These are phyloP conservation scores for Diadumene lineata DNA, from an alignment of 92 coral and sea anemone genomes.

Conservation along the genomic window DNA sequence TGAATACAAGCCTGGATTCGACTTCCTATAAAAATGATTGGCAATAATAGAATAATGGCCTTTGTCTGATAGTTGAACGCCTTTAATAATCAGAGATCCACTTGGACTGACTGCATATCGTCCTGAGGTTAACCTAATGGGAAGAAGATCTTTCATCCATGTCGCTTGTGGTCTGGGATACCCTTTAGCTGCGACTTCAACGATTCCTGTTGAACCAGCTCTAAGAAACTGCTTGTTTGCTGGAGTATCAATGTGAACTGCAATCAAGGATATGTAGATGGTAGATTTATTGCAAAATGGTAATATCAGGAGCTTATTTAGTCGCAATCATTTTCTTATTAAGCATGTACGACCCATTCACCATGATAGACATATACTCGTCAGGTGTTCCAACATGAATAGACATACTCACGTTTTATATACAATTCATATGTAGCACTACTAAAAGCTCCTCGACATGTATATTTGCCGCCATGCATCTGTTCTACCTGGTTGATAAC, in stretches of 20 bases:
- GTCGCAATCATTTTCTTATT: too few relatives aligned
- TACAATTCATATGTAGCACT: conserved; percentile 12
- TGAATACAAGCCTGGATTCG: conserved; percentile 26
- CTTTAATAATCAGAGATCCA: conserved; percentile 33
- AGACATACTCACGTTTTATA: conserved; percentile 21
- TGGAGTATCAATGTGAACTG: conserved; percentile 12
- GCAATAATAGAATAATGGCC: conserved; percentile 26
- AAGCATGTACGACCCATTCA: too few relatives aligned
- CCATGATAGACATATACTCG: too few relatives aligned
- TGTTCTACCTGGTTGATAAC: conserved; percentile 20
- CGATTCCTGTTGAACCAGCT: conserved; percentile 30
- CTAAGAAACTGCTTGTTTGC: conserved; percentile 9
- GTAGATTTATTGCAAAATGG: too few relatives aligned
- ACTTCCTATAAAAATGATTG: not conserved
- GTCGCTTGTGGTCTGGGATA: conserved; percentile 25
- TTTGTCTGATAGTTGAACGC: conserved; percentile 30
- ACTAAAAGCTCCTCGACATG: conserved; percentile 38
- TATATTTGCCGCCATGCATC: conserved; percentile 34
- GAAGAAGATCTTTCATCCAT: conserved; percentile 32
- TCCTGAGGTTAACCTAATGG: conserved; percentile 10
- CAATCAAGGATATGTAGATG: not conserved
- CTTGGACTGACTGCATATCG: conserved; percentile 20
- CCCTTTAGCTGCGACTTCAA: conserved; percentile 25
- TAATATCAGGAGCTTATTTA: too few relatives aligned
- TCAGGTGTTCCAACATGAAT: too few relatives aligned